Percentiles rank a stretch among this genome's conserved stretches.
phyloP scores from a whole-genome alignment of 1,140 invertebrate species.

The Ceratosolen solmsi region DNA sequence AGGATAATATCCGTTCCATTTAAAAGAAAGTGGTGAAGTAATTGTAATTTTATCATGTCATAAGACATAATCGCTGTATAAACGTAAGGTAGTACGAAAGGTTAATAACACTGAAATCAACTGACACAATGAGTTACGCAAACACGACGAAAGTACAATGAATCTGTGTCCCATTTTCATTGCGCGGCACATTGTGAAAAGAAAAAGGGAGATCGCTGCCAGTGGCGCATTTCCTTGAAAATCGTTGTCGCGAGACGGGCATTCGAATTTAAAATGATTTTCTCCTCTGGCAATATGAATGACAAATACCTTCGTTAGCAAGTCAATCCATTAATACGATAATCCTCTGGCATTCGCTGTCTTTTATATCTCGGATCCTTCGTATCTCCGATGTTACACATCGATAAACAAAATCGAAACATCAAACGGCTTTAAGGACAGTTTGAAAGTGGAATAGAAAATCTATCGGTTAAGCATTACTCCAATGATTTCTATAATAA shows the following conservation, averaged over 20 bases:
- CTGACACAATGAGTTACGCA: no score
- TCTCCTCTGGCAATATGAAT: conserved; percentile 53
- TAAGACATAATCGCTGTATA: no score
- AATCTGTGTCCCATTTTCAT: no score
- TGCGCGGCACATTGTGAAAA: neutral
- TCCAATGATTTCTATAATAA: neutral
- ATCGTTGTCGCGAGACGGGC: conserved; percentile 7
- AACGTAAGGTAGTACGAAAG: no score
- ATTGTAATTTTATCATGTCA: no score
- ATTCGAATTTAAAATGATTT: conserved; percentile 25
- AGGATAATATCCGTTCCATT: no score
- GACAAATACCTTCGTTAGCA: conserved; percentile 57
- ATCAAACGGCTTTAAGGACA: conserved; percentile 2
- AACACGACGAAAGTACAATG: no score
- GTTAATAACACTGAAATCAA: no score
- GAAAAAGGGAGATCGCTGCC: neutral
- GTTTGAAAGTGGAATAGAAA: no score
- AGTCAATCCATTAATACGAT: no score
- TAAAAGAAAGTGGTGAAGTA: no score
- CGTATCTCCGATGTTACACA: neutral
- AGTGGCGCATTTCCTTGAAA: conserved; percentile 20
- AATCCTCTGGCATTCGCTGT: no score
- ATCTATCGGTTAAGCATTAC: neutral
- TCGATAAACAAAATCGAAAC: neutral
- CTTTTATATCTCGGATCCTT: neutral